phyloP scores from a whole-genome alignment of 2,888 invertebrate genomes.

The Acrobasis repandana region DNA sequence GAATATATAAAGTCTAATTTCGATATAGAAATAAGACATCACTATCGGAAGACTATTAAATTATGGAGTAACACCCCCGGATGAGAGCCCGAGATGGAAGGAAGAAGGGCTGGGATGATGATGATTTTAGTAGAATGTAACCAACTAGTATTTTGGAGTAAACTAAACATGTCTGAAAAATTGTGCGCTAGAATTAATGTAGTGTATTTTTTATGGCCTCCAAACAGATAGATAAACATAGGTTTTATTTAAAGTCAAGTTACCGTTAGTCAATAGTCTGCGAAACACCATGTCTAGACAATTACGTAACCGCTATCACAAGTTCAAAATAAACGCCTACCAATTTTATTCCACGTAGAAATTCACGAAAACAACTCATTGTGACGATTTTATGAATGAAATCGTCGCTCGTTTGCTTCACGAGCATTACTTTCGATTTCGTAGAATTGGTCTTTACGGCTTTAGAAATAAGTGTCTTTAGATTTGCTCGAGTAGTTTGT shows the following conservation, averaged over 20 bases:
- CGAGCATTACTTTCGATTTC: not conserved
- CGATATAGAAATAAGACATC: too few relatives aligned
- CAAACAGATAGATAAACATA: too few relatives aligned
- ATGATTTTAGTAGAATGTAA: too few relatives aligned
- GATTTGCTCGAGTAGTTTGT: constrained; percentile 6
- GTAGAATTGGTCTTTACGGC: constrained; percentile 16
- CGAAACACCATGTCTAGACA: constrained; percentile 13
- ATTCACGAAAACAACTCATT: constrained; percentile 29
- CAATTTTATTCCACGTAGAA: constrained; percentile 17
- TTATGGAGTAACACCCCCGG: too few relatives aligned
- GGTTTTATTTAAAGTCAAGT: not conserved
- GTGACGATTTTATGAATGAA: constrained; percentile 36
- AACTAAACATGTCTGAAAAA: too few relatives aligned
- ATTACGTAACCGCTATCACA: constrained; percentile 11
- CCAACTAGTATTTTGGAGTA: too few relatives aligned
- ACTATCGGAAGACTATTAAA: too few relatives aligned
- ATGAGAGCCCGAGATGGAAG: too few relatives aligned
- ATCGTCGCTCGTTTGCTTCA: constrained; percentile 9
- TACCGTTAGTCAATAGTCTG: not conserved
- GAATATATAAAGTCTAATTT: too few relatives aligned
- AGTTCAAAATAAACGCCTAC: not conserved
- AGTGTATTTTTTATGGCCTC: too few relatives aligned
- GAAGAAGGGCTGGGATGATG: too few relatives aligned
- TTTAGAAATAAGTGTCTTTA: constrained; percentile 17
- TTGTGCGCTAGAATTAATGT: too few relatives aligned